These are phyloP conservation scores for Acheta domesticus DNA, from an alignment of 2,888 invertebrate species.

Conservation along the genomic window DNA sequence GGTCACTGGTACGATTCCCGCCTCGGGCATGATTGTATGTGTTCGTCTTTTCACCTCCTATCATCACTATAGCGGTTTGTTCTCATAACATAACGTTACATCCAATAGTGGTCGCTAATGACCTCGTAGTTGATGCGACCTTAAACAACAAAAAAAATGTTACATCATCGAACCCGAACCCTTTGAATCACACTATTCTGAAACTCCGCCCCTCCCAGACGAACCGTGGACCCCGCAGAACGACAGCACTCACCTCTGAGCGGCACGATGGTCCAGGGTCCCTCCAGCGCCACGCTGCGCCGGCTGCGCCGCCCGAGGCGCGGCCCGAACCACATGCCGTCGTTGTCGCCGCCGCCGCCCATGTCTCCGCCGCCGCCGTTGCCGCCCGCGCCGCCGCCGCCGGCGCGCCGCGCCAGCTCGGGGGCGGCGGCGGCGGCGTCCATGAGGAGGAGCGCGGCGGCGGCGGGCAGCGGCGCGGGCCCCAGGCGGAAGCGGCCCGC, in stretches of 20 bases:
- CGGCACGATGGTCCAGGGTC: neutral
- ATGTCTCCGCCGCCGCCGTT: neutral
- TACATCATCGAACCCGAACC: too few species aligned
- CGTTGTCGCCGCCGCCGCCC: neutral
- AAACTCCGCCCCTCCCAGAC: too few species aligned
- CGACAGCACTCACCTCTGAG: neutral
- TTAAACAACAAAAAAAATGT: too few species aligned
- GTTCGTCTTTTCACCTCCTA: too few species aligned
- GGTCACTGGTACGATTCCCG: too few species aligned
- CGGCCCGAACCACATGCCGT: slow-evolving; percentile 7
- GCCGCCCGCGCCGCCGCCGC: neutral
- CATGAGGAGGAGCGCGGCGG: neutral
- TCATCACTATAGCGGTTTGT: too few species aligned
- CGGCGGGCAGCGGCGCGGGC: neutral
- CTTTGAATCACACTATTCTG: too few species aligned
- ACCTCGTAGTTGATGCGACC: too few species aligned
- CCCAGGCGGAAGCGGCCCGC: neutral
- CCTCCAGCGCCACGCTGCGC: neutral
- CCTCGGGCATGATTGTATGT: too few species aligned
- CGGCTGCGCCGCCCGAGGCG: neutral
- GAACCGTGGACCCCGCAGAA: too few species aligned
- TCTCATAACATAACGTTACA: too few species aligned
- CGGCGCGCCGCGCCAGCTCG: neutral
- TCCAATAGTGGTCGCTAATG: too few species aligned
- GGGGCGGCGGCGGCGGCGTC: neutral